Base-by-base conservation (phyloP, 2,113 vertebrate genomes). In the Eira barbara region DNA sequence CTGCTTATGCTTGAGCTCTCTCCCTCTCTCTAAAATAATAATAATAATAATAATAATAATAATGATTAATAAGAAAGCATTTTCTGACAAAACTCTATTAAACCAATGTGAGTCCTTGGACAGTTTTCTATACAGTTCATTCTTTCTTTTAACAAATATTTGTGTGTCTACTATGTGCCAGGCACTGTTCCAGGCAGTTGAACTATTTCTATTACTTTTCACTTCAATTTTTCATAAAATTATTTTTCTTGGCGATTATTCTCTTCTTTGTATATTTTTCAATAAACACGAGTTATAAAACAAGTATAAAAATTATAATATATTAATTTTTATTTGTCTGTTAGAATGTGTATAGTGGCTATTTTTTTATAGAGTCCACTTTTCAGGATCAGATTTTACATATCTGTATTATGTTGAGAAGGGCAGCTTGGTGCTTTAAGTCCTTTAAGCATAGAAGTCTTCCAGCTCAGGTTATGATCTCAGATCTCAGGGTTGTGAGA, bases 151-250 rank as follows among this genome's bases (percentile, higher is more conserved):
- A 91, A 52, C 52, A 81, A 91, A 87, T 94, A 71, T 6, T 31
- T 47, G 1, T 78, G 1, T 82, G 29, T 87, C 80, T 95, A 13
- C 34, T 69, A 69, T 69, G 20, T 81, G 25, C 39, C 47, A 74
- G 10, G 2, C 2, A 83, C 69, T 93, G 21, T 79, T 96, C 39
- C 7, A 84, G 6, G 34, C 49, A 69, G 3, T 59, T 84, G 49
- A 84, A 96, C 49, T 89, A 84, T 67, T 96, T 96, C 45, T 67
- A 8, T 34, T 95, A 45, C 57, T 85, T 84, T 83, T 93, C 45
- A 83, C 27, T 84, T 89, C 20, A 36, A 2, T 76, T 71, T 89
- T 59, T 57, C 88, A 25, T 82, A 36, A 83, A 65, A 83, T 67
- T 65, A 76, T 59, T 89, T 93, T 78, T 42, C 20, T 93, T 93